Conservation (phyloP, 2,797 vertebrate genomes). For the Macroramphosus scolopax region DNA sequence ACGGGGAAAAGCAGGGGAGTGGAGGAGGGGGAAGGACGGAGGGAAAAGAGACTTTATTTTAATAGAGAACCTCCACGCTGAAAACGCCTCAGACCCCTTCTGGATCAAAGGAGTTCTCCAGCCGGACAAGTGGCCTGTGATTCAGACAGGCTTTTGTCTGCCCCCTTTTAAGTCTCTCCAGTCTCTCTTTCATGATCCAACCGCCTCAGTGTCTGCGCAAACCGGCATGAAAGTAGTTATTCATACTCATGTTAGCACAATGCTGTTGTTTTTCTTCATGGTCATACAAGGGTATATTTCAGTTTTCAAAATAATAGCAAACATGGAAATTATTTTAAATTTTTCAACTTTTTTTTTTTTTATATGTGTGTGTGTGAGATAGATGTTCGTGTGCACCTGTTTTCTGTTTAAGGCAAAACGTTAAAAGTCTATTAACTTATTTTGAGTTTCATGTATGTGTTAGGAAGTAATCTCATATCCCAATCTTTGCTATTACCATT, state of each 20-base stretch:
- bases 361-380: constrained; percentile 26
- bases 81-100: constrained; percentile 16
- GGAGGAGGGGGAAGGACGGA: not conserved
- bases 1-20: constrained; percentile 14
- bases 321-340: not conserved
- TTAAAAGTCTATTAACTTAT: constrained; percentile 72
- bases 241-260: constrained; percentile 22
- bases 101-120: constrained; percentile 38
- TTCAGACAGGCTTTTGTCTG: constrained; percentile 35
- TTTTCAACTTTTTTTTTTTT: constrained; percentile 12
- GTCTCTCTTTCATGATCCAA: constrained; percentile 40
- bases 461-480: constrained; percentile 42
- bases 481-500: constrained; percentile 31
- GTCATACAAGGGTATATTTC: constrained; percentile 24
- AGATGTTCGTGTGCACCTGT: too few species aligned
- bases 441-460: constrained; percentile 52
- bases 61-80: constrained; percentile 18
- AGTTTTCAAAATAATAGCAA: constrained; percentile 26
- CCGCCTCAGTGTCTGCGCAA: constrained; percentile 32
- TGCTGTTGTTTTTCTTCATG: constrained; percentile 17
- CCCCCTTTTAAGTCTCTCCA: constrained; percentile 17
- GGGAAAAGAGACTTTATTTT: constrained; percentile 5
- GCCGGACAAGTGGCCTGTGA: constrained; percentile 36
- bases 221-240: constrained; percentile 30
- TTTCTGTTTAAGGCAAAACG: constrained; percentile 41